These are phyloP conservation scores for Hipparchia sbordonii DNA, from an alignment of 2,888 invertebrate genomes.

Conservation along the genomic window DNA sequence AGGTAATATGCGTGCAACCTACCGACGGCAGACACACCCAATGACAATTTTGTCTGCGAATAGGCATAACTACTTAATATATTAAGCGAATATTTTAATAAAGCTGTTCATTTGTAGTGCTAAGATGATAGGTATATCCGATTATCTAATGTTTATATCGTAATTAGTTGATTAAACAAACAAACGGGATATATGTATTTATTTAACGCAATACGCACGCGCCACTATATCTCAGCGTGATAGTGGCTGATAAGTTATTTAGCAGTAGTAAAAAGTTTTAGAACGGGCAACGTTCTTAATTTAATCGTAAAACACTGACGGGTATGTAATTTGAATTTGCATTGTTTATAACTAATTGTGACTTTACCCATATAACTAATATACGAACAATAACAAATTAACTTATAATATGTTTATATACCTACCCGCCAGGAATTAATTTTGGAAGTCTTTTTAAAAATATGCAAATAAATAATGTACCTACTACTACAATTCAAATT, in stretches of 20 bases:
- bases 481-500: too few species aligned
- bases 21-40: background rate
- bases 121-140: background rate
- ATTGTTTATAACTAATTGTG: background rate
- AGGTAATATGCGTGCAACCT: background rate
- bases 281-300: conserved; percentile 31
- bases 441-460: too few species aligned
- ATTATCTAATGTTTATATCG: conserved; percentile 14
- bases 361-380: background rate
- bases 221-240: conserved; percentile 57
- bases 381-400: background rate
- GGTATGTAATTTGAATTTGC: background rate
- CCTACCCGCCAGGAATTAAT: too few species aligned
- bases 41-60: background rate
- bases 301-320: background rate
- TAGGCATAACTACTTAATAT: too few species aligned
- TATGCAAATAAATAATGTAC: too few species aligned
- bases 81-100: background rate
- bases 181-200: conserved; percentile 53
- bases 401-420: background rate
- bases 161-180: conserved; percentile 41
- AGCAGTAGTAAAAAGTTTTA: conserved; percentile 40
- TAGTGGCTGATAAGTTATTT: conserved; percentile 50
- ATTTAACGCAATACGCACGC: conserved; percentile 68
- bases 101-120: too few species aligned